Base-by-base conservation (phyloP, 2,113 vertebrate species). In the Suricata suricatta region DNA sequence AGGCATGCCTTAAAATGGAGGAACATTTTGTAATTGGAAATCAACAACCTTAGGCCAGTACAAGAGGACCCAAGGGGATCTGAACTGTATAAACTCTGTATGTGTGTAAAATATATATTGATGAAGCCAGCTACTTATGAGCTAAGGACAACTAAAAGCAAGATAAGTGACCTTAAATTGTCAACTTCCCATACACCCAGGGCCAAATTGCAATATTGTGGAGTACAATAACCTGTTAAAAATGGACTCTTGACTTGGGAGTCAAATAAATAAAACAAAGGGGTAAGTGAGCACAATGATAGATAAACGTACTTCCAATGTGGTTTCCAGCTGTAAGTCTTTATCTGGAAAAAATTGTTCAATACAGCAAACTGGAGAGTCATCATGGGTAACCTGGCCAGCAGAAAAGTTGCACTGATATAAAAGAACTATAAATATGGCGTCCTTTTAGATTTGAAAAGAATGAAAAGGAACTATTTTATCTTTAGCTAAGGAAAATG, bases 1-100 rank as follows among this genome's bases (percentile, higher is more conserved):
- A 92, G 88, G 14, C 3, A 23, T 71, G 17, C 89, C 90, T 94
- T 92, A 69, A 93, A 77, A 90, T 81, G 68, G 31, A 95, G 15
- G 41, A 64, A 47, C 1, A 25, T 66, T 66, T 82, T 9, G 35
- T 80, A 95, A 81, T 50, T 92, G 72, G 41, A 96, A 84, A 88
- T 91, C 13, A 93, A 16, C 3, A 44, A 84, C 33, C 50, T 82
- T 60, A 38, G 27, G n/a, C 33, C 33, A 89, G 68, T 57, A 31
- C 11, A 68, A 35, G 64, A 93, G 10, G 16, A 66, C 44, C 19
- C 31, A 72, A 52, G 27, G 94, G 64, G 38, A 88, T 77, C 12
- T 74, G 54, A 63, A 64, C 19, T 93, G 2, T 25, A 35, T 83
- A 50, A 94, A 74, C 4, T 79, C 1, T n/a, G 21, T 47, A 11